phyloP scores from a whole-genome alignment of 2,888 invertebrate species.

The Tenodera sinensis region DNA sequence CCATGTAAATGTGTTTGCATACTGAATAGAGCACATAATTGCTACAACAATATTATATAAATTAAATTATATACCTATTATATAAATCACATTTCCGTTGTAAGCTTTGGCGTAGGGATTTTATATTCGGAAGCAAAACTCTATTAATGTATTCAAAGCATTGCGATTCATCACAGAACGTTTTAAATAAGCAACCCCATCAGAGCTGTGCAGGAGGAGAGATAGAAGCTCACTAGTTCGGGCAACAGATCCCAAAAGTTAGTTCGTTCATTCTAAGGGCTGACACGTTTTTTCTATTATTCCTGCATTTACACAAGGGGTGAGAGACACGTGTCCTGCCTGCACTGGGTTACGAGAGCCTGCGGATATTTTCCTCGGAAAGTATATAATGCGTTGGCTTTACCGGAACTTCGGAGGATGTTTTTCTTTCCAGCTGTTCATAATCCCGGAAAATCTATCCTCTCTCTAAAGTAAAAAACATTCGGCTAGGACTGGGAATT shows the following conservation, averaged over 20 bases:
- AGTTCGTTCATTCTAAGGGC: background rate
- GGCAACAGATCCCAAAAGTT: background rate
- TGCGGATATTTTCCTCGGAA: background rate
- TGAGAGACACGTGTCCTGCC: background rate
- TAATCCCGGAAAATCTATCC: background rate
- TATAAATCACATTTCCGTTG: no score
- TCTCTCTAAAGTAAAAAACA: background rate
- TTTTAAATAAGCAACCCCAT: no score
- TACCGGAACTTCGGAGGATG: background rate
- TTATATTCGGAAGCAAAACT: no score
- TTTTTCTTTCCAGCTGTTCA: background rate
- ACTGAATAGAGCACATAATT: no score
- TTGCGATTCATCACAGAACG: no score
- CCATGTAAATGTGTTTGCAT: no score
- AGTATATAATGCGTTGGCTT: background rate
- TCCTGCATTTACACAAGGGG: background rate
- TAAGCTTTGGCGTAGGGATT: no score
- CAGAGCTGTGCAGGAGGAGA: no score
- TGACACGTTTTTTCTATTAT: background rate
- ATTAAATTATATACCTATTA: no score
- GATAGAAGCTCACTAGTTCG: no score
- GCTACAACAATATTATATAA: no score
- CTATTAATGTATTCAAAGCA: no score
- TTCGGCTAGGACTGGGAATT: background rate
- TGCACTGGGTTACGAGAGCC: background rate